Percentiles rank a stretch among this genome's conserved stretches.
These are phyloP conservation scores for Monomorium pharaonis DNA, from an alignment of 1,140 invertebrate genomes.

Conservation along the genomic window DNA sequence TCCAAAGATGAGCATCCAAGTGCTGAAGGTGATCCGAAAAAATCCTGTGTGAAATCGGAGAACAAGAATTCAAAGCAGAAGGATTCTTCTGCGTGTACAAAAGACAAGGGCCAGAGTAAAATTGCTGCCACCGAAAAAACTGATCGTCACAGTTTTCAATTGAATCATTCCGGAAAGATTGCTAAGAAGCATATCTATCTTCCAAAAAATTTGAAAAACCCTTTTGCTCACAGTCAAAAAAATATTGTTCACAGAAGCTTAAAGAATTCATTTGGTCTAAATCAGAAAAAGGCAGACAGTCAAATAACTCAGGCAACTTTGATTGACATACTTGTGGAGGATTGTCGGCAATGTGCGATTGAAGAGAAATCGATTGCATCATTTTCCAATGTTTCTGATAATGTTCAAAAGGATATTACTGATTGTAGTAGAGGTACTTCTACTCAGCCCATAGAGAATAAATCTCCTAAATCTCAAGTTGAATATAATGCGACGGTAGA, in stretches of 20 bases:
- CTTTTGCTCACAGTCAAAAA: conserved; percentile 66
- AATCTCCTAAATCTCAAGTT: conserved; percentile 63
- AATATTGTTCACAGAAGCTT: conserved; percentile 64
- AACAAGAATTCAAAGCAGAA: conserved; percentile 45
- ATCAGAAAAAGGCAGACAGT: conserved; percentile 55
- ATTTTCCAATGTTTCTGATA: conserved; percentile 62
- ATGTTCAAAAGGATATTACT: conserved; percentile 60
- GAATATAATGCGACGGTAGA: conserved; percentile 70
- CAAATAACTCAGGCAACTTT: conserved; percentile 65
- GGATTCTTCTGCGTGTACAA: conserved; percentile 38
- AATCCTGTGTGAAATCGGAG: conserved; percentile 39
- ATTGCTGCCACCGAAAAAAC: conserved; percentile 8
- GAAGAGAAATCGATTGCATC: conserved; percentile 60
- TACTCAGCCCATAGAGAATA: conserved; percentile 65
- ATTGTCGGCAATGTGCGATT: conserved; percentile 71
- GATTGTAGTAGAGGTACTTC: conserved; percentile 62
- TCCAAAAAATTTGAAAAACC: conserved; percentile 67
- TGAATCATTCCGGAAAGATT: conserved; percentile 56
- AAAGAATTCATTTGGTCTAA: conserved; percentile 63
- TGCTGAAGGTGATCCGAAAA: conserved; percentile 63
- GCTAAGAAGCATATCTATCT: conserved; percentile 61
- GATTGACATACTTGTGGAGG: conserved; percentile 79
- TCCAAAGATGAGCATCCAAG: conserved; percentile 55
- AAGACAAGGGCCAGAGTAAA: conserved; percentile 59
- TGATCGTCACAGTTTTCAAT: conserved; percentile 26